These are phyloP conservation scores for Champsocephalus gunnari DNA, from an alignment of 2,797 vertebrate species.

Conservation along the genomic window DNA sequence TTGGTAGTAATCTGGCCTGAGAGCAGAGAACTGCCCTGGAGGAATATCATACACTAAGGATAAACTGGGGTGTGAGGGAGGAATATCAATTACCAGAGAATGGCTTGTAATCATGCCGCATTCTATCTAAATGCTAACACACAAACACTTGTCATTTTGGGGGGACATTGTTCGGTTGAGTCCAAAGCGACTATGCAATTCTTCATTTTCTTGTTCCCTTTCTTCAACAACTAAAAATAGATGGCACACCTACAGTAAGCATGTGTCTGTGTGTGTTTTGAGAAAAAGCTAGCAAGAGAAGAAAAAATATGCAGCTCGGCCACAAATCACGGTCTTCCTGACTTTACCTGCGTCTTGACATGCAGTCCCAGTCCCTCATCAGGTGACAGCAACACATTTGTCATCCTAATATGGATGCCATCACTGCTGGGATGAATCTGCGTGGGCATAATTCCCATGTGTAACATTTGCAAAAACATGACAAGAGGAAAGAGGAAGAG, in stretches of 20 bases:
- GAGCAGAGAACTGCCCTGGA: conserved; percentile 72
- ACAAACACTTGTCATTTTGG: conserved; percentile 46
- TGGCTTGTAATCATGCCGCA: conserved; percentile 54
- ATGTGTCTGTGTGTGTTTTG: conserved; percentile 48
- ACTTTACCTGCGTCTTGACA: conserved; percentile 81
- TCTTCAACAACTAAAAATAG: conserved; percentile 69
- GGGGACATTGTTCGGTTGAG: conserved; percentile 21
- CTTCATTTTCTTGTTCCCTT: conserved; percentile 47
- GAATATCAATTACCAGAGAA: conserved; percentile 68
- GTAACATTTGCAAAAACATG: conserved; percentile 79
- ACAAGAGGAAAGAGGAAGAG: conserved; percentile 73
- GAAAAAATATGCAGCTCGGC: conserved; percentile 56
- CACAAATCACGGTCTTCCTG: conserved; percentile 79
- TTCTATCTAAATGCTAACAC: conserved; percentile 61
- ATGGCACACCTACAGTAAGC: conserved; percentile 44
- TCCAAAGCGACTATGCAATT: conserved; percentile 36
- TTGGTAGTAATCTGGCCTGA: conserved; percentile 77
- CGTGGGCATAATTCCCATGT: conserved; percentile 70
- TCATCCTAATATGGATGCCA: conserved; percentile 84
- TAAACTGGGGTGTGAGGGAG: conserved; percentile 46
- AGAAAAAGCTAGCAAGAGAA: conserved; percentile 36
- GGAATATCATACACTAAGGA: conserved; percentile 74
- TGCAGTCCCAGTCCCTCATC: conserved; percentile 79
- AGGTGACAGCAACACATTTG: conserved; percentile 82
- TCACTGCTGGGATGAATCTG: conserved; percentile 78